Evolutionary conservation across 2,888 invertebrate genomes (phyloP), one percentile per base, ranked within the genome.

Genomic region (Luperina testacea): DNA sequence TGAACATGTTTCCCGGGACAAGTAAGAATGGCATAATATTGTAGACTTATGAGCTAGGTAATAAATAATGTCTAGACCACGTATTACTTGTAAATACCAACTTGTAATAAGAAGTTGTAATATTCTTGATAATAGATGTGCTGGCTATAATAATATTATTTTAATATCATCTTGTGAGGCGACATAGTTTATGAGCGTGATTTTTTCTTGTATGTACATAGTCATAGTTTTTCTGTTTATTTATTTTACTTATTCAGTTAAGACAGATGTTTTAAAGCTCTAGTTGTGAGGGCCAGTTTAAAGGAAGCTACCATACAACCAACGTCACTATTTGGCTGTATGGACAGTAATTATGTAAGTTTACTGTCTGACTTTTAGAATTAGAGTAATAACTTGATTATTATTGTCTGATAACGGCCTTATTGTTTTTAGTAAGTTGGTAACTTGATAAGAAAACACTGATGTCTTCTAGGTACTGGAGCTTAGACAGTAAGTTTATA

Each of bases 21-120:
- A 79, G 69, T 78, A 42, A 77, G 64, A 73, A 72, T 24, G n/a
- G 24, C n/a, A n/a, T 81, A 81, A 86, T 81, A 61, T 84, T 84
- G 77, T 77, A 77, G 81, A 77, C 75, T 75, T 78, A 84, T 64
- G 72, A 72, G 24, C 78, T 67, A 64, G 1, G 69, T 48, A 71
- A 85, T 85, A 85, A 86, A 86, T 83, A 80, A 87, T 38, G 77
- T 83, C 83, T 82, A 85, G 83, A 64, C 77, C 59, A 78, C 53
- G 72, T 73, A 83, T 87, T 82, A 78, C 75, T 83, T 75, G 73
- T 86, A 80, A 75, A 81, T 86, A 77, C 67, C 71, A 65, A 69
- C 72, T 77, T 79, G 82, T 87, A 79, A 82, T 86, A 87, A 71
- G 70, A 86, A 51, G 72, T 70, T 72, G 72, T 75, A 32, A 82